These are phyloP conservation scores for Accipiter cooperii DNA, from an alignment of 2,113 vertebrate genomes.

Conservation along the genomic window DNA sequence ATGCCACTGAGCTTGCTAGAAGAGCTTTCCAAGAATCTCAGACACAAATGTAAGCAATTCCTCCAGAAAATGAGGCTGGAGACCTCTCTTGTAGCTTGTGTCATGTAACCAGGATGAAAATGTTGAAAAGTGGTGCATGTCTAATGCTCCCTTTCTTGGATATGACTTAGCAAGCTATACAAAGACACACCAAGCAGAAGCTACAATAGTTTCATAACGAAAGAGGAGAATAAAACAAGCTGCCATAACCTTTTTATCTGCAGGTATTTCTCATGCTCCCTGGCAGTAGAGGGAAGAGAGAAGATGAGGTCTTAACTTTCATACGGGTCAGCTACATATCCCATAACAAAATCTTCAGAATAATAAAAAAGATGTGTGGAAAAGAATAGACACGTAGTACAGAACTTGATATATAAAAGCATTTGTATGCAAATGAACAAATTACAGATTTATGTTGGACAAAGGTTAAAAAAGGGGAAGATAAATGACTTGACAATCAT, in stretches of 20 bases:
- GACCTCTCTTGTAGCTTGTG: neutral
- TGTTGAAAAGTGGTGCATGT: neutral
- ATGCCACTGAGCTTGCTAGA: neutral
- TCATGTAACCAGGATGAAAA: neutral
- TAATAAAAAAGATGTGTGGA: neutral
- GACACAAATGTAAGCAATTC: neutral
- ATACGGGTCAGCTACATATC: neutral
- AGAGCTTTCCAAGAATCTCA: neutral
- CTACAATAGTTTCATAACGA: neutral
- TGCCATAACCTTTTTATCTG: neutral
- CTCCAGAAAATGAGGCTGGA: neutral
- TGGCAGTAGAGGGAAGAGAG: neutral
- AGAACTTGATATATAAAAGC: neutral
- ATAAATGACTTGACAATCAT: neutral
- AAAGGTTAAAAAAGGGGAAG: neutral
- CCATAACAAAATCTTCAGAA: neutral
- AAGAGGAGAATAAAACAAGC: neutral
- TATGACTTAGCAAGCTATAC: neutral
- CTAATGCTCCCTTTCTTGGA: neutral
- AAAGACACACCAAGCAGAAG: neutral
- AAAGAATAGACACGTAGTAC: neutral
- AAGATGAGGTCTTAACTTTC: neutral
- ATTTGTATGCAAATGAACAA: neutral
- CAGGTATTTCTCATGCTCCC: neutral
- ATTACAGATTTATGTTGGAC: neutral